Evolutionary conservation across 1,140 invertebrate genomes (phyloP).

Genomic region (Paraescarpia echinospica): DNA sequence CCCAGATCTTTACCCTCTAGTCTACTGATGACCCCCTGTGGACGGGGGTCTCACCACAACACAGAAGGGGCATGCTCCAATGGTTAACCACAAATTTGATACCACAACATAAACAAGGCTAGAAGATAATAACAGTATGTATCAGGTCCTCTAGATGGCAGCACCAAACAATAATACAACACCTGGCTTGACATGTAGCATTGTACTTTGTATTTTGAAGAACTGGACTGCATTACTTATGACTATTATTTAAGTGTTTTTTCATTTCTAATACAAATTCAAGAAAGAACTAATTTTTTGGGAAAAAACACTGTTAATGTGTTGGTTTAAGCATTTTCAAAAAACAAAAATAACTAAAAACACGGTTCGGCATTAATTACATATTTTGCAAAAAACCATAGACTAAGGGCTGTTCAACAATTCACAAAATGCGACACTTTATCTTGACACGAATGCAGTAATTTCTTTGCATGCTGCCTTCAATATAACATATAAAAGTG

Average conservation of each 20-base stretch:
- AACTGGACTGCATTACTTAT: neutral
- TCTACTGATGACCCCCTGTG: neutral
- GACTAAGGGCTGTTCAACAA: neutral
- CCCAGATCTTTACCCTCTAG: neutral
- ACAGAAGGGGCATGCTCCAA: neutral
- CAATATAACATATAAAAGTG: neutral
- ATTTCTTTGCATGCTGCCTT: neutral
- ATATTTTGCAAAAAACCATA: neutral
- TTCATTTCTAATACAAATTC: neutral
- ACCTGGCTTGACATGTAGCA: too few species aligned
- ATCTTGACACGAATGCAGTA: neutral
- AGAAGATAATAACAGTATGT: neutral
- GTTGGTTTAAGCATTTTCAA: neutral
- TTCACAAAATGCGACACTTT: neutral
- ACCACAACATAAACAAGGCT: neutral
- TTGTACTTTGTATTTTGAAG: neutral
- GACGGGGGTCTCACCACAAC: neutral
- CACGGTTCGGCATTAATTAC: too few species aligned
- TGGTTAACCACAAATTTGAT: neutral
- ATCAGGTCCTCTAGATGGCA: neutral
- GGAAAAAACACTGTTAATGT: neutral
- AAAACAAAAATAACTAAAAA: neutral
- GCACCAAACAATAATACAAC: neutral
- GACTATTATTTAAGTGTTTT: neutral
- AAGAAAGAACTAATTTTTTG: neutral